Base-by-base conservation (phyloP, 2,797 vertebrate species). In the Petrocephalus sullivani region DNA sequence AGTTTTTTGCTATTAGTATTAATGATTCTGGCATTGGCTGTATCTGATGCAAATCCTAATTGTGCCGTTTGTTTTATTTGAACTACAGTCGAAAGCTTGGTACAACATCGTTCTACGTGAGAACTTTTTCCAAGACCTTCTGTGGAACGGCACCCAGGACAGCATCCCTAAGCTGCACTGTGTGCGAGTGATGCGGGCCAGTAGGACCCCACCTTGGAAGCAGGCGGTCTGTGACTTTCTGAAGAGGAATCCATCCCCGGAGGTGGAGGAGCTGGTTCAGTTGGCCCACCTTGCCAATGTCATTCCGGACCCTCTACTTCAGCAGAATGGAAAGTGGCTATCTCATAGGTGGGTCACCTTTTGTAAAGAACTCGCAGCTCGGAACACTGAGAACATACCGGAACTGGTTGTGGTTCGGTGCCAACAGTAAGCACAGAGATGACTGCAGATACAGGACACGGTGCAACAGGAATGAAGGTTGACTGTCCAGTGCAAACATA, bases 91-190 rank as follows among this genome's bases (percentile, higher is more conserved):
- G 37, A 89, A 85, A 87, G n/a, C 75, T 87, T 97, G 96, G 96
- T 95, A 95, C 90, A 19, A 54, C 8, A 64, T 64, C 8, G 93
- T 95, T 33, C 93, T 97, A 28, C 56, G 91, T 49, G 93, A 95
- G 90, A 92, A 93, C 91, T 90, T 96, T 86, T 93, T 96, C 19
- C 95, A 95, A 90, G 94, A 95, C 64, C 91, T 96, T 2, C 90
- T 95, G 16, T 94, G 93, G 0, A 91, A 89, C 0, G 84, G 93
- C 8, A 81, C 89, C 0, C 71, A 81, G 83, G 90, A 91, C 0
- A 0, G 19, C 0, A 14, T 86, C 57, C 87, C 46, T n/a, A 60
- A 86, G 64, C 60, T 28, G 37, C 37, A 12, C 28, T 46, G 81
- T 8, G 23, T n/a, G 84, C 78, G n/a, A 19, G 23, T 87, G 12